phyloP scores from a whole-genome alignment of 2,113 vertebrate genomes.

The Fulmarus glacialis region DNA sequence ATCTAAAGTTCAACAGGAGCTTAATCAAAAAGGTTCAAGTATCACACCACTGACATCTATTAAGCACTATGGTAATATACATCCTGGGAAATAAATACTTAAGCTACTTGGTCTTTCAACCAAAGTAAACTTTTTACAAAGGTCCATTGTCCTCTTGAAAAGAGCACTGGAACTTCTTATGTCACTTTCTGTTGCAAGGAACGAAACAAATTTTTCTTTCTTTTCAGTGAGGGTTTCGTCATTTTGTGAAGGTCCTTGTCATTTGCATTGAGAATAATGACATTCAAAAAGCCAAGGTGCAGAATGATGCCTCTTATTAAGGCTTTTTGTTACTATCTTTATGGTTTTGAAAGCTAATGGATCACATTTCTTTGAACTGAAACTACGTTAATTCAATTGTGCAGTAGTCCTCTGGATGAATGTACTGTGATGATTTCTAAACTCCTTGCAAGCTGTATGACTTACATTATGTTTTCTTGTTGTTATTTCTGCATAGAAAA shows the following conservation, averaged over 20 bases:
- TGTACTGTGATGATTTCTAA: background rate
- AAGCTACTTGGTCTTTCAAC: conserved; percentile 44
- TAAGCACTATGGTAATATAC: conserved; percentile 66
- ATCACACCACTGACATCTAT: conserved; percentile 61
- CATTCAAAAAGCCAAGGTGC: background rate
- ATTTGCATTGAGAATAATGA: background rate
- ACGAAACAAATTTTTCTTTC: background rate
- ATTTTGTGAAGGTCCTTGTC: background rate
- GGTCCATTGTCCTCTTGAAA: background rate
- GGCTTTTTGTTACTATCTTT: background rate
- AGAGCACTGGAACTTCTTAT: background rate
- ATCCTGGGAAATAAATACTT: conserved; percentile 60
- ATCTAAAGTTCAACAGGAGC: conserved; percentile 80
- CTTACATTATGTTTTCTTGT: background rate
- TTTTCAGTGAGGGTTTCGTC: background rate
- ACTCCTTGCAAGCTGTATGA: background rate
- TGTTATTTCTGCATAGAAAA: background rate
- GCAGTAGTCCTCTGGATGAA: background rate
- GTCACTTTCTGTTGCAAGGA: background rate
- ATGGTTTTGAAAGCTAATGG: background rate
- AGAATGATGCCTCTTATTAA: background rate
- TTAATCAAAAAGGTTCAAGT: conserved; percentile 80
- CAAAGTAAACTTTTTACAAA: background rate
- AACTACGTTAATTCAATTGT: background rate
- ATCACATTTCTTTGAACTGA: background rate